Percentiles rank a stretch among this genome's conserved stretches.
Evolutionary conservation across 2,797 vertebrate genomes (phyloP).

Genomic region (Podarcis siculus): DNA sequence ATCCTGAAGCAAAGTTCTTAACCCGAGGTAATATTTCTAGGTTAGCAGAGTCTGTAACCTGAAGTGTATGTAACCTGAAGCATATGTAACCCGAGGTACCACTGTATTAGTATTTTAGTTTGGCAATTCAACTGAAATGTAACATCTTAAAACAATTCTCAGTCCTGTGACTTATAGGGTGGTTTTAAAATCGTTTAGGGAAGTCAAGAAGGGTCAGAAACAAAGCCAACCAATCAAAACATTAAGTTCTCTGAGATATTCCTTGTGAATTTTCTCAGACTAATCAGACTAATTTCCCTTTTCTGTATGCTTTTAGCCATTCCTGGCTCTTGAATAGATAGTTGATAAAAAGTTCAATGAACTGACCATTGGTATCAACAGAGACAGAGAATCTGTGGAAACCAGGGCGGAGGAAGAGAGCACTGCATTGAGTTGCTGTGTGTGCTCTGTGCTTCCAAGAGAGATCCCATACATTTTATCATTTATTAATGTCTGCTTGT

Average conservation of each 20-base stretch:
- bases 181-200: not conserved
- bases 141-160: not conserved
- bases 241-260: not conserved
- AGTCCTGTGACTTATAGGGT: not conserved
- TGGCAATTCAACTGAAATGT: not conserved
- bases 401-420: not conserved
- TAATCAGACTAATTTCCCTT: not conserved
- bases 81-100: too few species aligned
- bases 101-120: not conserved
- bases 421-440: not conserved
- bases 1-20: too few species aligned
- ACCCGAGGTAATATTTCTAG: too few species aligned
- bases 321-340: not conserved
- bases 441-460: not conserved
- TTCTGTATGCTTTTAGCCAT: not conserved
- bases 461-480: not conserved
- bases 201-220: not conserved
- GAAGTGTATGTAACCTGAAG: too few species aligned
- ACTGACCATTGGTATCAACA: not conserved
- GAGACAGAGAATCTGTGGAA: not conserved
- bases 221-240: not conserved
- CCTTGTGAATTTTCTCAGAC: not conserved
- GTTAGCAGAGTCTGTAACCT: too few species aligned
- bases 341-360: constrained; percentile 12
- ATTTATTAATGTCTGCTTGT: not conserved